Evolutionary conservation across 2,797 vertebrate species (phyloP).

Genomic region (Rhinella marina): DNA sequence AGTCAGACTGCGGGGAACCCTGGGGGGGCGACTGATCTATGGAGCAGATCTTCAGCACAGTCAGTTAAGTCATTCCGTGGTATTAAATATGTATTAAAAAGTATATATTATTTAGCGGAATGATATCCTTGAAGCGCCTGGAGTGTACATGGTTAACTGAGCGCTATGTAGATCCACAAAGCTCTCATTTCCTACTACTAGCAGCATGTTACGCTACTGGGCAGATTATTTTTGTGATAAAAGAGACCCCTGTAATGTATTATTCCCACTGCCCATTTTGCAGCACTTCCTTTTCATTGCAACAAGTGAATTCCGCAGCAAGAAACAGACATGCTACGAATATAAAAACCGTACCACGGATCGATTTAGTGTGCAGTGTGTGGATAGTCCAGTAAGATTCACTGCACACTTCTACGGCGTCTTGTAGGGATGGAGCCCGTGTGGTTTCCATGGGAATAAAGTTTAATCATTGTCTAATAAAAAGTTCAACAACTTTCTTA

Average conservation of each 20-base stretch:
- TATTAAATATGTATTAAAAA: not conserved
- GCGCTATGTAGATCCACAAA: not conserved
- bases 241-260: too few species aligned
- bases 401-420: too few species aligned
- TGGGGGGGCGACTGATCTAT: not conserved
- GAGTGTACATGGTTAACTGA: constrained; percentile 4
- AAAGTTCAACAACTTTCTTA: not conserved
- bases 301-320: too few species aligned
- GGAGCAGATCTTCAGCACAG: not conserved
- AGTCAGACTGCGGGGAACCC: not conserved
- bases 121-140: not conserved
- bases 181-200: not conserved
- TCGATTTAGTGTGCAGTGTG: too few species aligned
- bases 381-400: too few species aligned
- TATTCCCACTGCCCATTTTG: too few species aligned
- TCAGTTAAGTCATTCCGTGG: not conserved
- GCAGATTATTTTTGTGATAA: not conserved
- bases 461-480: not conserved
- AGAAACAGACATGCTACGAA: too few species aligned
- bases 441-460: not conserved
- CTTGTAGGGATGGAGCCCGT: too few species aligned
- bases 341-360: too few species aligned
- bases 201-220: not conserved
- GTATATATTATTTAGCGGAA: not conserved
- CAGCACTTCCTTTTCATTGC: too few species aligned